These are phyloP conservation scores for Dreissena rostriformis DNA, from an alignment of 1,140 invertebrate species.

Conservation along the genomic window DNA sequence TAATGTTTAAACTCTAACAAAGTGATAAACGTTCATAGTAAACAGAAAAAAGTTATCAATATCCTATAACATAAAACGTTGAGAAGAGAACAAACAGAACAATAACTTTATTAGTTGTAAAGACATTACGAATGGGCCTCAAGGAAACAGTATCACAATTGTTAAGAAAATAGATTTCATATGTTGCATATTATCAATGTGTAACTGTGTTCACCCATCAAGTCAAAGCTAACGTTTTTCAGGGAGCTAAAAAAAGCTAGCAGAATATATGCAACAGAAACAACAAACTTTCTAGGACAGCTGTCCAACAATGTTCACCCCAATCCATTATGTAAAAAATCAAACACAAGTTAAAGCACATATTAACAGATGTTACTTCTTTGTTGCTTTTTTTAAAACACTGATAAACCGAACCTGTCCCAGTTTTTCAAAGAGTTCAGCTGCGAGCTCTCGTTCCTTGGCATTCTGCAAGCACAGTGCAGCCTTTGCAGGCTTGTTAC, in stretches of 20 bases:
- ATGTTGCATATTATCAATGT: no score
- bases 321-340: not conserved
- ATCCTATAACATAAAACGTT: not conserved
- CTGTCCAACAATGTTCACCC: no score
- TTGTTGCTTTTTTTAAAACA: conserved; percentile 33
- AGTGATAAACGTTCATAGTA: not conserved
- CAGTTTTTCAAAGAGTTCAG: conserved; percentile 71
- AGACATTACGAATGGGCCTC: not conserved
- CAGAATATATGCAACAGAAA: not conserved
- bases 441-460: conserved; percentile 63
- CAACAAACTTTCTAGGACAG: not conserved
- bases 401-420: conserved; percentile 62
- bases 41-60: not conserved
- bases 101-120: not conserved
- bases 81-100: no score
- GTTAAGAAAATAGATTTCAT: not conserved
- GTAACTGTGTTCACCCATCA: not conserved
- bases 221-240: not conserved
- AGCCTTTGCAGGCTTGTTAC: conserved; percentile 61
- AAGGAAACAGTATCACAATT: not conserved
- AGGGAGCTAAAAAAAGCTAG: not conserved
- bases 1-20: not conserved
- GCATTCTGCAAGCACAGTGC: conserved; percentile 73
- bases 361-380: conserved; percentile 48
- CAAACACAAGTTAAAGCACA: not conserved